Base-by-base conservation (phyloP, 1,140 invertebrate species). In the Drosophila willistoni region DNA sequence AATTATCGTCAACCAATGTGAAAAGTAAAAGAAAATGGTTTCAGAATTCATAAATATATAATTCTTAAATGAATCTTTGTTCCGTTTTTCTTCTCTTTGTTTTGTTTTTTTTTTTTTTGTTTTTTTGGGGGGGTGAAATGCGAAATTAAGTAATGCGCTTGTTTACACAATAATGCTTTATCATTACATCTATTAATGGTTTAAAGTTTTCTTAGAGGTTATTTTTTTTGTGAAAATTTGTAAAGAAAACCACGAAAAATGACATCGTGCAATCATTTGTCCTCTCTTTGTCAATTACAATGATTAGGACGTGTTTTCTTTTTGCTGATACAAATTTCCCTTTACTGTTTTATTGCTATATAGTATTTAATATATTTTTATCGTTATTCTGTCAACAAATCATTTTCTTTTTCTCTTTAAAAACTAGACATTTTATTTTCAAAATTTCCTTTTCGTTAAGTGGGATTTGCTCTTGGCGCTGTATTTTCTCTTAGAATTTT, bases 341-440 rank as follows among this genome's bases (percentile, higher is more conserved):
- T n/a, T 62, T 22, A 9, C 1, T 47, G 41, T 67, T 73, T 67
- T 73, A 68, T 67, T 66, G 39, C 54, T 19, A 67, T 36, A 36
- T 36, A 7, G 67, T 81, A 72, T 73, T 72, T 67, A 79, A 77
- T 71, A 66, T 41, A 62, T 22, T 51, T 51, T 47, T 47, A 47
- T 47, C 44, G 14, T 7, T 17, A 47, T 17, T 47, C 44, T 9
- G 14, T 47, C 44, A 86, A 75, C 73, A 75, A 75, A 68, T 75
- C 57, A 41, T n/a, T 66, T 55, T 74, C 17, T 67, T 75, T 47
- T 14, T 47, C 14, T 44, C 14, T 17, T 44, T 44, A 44, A 47
- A 44, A 47, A 47, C 44, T 47, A 19, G 14, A 47, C 44, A 47
- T 19, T 17, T 47, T 19, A 1, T 29, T 25, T 25, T 25, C 4